Conservation (phyloP, 2,797 vertebrate genomes). For the Karalla daura region DNA sequence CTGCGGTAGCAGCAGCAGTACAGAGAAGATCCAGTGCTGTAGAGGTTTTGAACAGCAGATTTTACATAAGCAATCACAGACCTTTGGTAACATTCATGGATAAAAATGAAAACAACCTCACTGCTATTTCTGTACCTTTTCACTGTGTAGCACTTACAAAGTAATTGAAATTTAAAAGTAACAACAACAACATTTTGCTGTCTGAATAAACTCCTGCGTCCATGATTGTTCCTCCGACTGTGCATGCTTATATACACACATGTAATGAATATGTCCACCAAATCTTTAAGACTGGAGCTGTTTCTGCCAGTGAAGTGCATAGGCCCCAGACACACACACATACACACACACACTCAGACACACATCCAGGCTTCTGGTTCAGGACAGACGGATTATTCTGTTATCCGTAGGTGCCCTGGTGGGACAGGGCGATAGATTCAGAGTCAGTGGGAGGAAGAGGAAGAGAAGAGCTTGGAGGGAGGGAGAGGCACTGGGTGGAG, state of each 20-base stretch:
- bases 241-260: conserved; percentile 5
- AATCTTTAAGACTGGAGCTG: conserved; percentile 18
- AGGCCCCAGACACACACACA: conserved; percentile 29
- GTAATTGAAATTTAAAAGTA: not conserved
- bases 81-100: not conserved
- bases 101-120: too few relatives aligned
- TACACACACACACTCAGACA: not conserved
- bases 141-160: not conserved
- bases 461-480: conserved; percentile 19
- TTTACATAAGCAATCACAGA: not conserved
- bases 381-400: conserved; percentile 50
- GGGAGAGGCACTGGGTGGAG: conserved; percentile 45
- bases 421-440: conserved; percentile 42
- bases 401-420: conserved; percentile 45
- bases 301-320: conserved; percentile 27
- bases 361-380: conserved; percentile 29
- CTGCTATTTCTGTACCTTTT: not conserved
- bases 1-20: not conserved
- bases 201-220: too few relatives aligned
- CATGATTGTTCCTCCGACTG: too few relatives aligned
- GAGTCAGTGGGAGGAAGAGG: conserved; percentile 17
- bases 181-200: too few relatives aligned
- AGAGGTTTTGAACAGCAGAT: not conserved
- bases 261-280: conserved; percentile 15
- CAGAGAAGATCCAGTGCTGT: not conserved